phyloP scores from a whole-genome alignment of 1,140 invertebrate genomes.

The Heliconius hermathena region DNA sequence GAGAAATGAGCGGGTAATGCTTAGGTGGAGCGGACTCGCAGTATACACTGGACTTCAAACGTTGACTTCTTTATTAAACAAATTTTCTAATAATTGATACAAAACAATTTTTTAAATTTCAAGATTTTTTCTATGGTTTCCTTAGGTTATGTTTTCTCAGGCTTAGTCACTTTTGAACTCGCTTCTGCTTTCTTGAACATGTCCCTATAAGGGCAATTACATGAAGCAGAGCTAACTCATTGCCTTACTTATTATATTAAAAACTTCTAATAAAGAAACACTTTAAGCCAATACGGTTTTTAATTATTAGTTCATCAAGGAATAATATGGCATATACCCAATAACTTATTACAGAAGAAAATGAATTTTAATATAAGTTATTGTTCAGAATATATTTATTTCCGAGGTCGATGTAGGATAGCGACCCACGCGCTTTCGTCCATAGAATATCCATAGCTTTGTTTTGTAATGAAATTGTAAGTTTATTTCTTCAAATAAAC shows the following conservation, averaged over 20 bases:
- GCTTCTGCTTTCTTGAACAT: too few species aligned
- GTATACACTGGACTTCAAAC: too few species aligned
- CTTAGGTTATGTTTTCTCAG: too few species aligned
- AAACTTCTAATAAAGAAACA: background rate
- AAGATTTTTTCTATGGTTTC: too few species aligned
- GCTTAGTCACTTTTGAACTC: background rate
- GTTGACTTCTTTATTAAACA: too few species aligned
- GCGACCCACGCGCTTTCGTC: conserved; percentile 74
- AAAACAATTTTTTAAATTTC: too few species aligned
- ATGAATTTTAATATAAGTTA: conserved; percentile 50
- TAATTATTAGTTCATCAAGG: conserved; percentile 41
- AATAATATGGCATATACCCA: conserved; percentile 36
- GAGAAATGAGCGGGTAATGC: too few species aligned
- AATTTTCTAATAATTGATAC: too few species aligned
- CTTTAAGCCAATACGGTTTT: conserved; percentile 38
- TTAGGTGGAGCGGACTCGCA: too few species aligned
- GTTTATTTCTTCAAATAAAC: conserved; percentile 76
- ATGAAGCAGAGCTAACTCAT: background rate
- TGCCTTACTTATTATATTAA: background rate
- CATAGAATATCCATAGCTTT: conserved; percentile 76
- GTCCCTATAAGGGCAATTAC: background rate
- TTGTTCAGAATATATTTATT: conserved; percentile 37
- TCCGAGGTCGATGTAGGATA: conserved; percentile 63
- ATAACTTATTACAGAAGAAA: conserved; percentile 38
- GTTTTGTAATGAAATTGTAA: conserved; percentile 80